phyloP scores from a whole-genome alignment of 2,888 invertebrate species.

The Metopia argyrocephala region DNA sequence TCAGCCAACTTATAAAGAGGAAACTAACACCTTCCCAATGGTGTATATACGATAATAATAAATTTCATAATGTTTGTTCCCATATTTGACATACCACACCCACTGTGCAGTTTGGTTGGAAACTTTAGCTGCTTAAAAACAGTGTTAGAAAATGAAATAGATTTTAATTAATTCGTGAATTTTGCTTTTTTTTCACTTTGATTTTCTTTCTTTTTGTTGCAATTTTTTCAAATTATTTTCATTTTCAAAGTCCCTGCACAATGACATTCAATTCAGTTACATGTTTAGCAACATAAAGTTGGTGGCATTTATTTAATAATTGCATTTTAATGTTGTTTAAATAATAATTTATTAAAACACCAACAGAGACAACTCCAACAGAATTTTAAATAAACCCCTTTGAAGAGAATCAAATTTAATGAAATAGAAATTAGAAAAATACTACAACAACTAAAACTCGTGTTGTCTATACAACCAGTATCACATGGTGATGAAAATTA shows the following conservation, averaged over 20 bases:
- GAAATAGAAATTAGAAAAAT: not conserved
- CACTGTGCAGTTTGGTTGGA: slow-evolving; percentile 13
- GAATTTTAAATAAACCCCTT: too few species aligned
- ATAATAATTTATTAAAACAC: slow-evolving; percentile 55
- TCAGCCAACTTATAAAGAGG: too few species aligned
- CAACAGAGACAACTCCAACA: slow-evolving; percentile 28
- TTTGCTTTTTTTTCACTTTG: slow-evolving; percentile 10
- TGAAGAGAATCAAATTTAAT: not conserved
- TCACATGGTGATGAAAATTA: slow-evolving; percentile 17
- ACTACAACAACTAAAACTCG: slow-evolving; percentile 7
- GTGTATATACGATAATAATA: too few species aligned
- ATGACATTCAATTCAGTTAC: slow-evolving; percentile 14
- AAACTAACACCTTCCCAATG: too few species aligned
- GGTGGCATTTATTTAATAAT: slow-evolving; percentile 60
- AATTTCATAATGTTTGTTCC: too few species aligned
- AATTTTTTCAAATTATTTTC: too few species aligned
- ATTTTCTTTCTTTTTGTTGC: too few species aligned
- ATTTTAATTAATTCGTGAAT: slow-evolving; percentile 53
- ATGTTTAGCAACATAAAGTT: slow-evolving; percentile 38
- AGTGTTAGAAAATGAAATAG: slow-evolving; percentile 45
- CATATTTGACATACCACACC: not conserved
- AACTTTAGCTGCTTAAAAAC: slow-evolving; percentile 11
- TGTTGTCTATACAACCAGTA: not conserved
- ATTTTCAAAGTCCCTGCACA: slow-evolving; percentile 6
- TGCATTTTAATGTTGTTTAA: slow-evolving; percentile 54